Evolutionary conservation across 2,113 vertebrate species (phyloP), one percentile per base, ranked within the genome.

Genomic region (Colistium nudipinnis): DNA sequence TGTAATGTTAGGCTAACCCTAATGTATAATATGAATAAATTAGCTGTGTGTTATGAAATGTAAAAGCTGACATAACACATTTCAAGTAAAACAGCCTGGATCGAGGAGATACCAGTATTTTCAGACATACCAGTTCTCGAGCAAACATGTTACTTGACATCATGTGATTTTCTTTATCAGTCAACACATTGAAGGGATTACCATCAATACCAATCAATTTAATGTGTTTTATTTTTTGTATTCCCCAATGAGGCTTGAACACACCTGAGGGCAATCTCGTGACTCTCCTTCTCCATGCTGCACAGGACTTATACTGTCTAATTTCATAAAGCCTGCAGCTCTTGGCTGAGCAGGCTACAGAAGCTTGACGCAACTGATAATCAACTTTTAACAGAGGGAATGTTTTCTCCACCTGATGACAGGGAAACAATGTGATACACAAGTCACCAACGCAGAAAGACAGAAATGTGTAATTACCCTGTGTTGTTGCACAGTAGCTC

Each of bases 101-200:
- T 16, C 1, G 1, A 25, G 31, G 5, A 30, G 25, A 10, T 16
- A 28, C 11, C 31, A 17, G 30, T 11, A 20, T 24, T 4, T 8
- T 19, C 51, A 43, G 39, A 62, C 19, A 33, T n/a, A 56, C 33
- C 28, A 22, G 54, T 44, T 44, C 43, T 28, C 59, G 36, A 22
- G 35, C 20, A 63, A 72, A 41, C 51, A 56, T 2, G n/a, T 20
- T 2, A 0, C 2, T 19, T 0, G 41, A 22, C 45, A 52, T 60
- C 47, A 74, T 45, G 54, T 44, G 35, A 43, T n/a, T 27, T 7
- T 25, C 11, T 8, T 12, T 16, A 10, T n/a, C 25, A 56, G 20
- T 49, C 52, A 56, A 33, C 22, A 28, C 3, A n/a, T 36, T 19
- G 4, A 0, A 28, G 17, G 9, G 30, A 36, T 20, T n/a, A n/a